A percentile compares a stretch with the other conserved stretches of the same genome.
Evolutionary conservation across 2,797 vertebrate species (phyloP).

Genomic region (Steatocranus sp.): DNA sequence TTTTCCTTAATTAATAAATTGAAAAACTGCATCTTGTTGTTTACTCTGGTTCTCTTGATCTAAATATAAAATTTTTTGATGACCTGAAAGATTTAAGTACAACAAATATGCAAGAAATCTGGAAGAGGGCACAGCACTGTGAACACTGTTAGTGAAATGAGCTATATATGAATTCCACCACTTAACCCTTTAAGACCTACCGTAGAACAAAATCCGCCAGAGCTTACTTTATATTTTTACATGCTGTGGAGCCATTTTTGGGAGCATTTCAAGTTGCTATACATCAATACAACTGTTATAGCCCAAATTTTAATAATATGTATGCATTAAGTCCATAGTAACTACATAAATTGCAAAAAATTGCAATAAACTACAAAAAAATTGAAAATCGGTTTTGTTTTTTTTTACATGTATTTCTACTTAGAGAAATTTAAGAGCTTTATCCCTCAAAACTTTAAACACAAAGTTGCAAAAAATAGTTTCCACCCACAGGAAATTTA

Average conservation of each 20-base stretch:
- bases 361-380: too few relatives aligned
- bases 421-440: too few relatives aligned
- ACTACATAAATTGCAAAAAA: too few relatives aligned
- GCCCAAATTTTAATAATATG: too few relatives aligned
- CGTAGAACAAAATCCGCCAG: accelerated
- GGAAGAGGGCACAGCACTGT: background rate
- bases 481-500: too few relatives aligned
- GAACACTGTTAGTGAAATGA: background rate
- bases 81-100: accelerated
- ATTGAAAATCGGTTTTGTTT: accelerated
- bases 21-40: background rate
- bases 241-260: background rate
- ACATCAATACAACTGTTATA: too few relatives aligned
- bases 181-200: background rate
- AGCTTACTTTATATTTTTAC: background rate
- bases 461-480: too few relatives aligned
- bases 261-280: background rate
- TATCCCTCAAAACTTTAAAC: too few relatives aligned
- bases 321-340: too few relatives aligned
- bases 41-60: background rate
- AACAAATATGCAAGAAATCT: background rate
- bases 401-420: too few relatives aligned
- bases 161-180: background rate
- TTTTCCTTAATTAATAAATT: background rate
- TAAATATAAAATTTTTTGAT: background rate